Conservation (phyloP, 30 jellyfish, hydroid and myxozoan species). For the Rhopilema esculentum region DNA sequence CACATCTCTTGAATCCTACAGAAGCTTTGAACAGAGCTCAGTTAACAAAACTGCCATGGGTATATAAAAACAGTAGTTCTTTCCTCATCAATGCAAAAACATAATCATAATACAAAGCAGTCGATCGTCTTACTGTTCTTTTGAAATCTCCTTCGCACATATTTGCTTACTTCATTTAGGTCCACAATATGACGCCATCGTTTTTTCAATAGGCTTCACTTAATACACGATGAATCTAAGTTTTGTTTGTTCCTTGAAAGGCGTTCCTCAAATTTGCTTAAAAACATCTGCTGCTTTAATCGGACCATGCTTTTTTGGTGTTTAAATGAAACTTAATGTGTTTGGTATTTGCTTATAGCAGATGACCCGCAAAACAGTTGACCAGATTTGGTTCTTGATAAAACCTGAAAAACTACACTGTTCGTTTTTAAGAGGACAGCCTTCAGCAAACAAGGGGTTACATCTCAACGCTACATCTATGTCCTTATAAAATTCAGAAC, state of each 20-base stretch:
- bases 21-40: neutral
- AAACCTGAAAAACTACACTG: neutral
- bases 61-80: neutral
- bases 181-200: neutral
- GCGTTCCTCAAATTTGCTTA: neutral
- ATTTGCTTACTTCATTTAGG: neutral
- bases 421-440: neutral
- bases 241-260: neutral
- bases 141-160: neutral
- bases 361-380: neutral
- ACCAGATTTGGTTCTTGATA: no score
- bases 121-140: neutral
- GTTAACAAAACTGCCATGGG: neutral
- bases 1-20: neutral
- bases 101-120: neutral
- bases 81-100: neutral
- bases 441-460: neutral
- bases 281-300: neutral
- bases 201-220: neutral
- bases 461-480: no score
- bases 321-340: neutral
- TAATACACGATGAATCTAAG: neutral
- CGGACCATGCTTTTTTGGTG: neutral
- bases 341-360: neutral
- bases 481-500: no score